Percentiles rank a stretch among this genome's conserved stretches.
Evolutionary conservation across 1,140 invertebrate genomes (phyloP).

Genomic region (Theocolax elegans): DNA sequence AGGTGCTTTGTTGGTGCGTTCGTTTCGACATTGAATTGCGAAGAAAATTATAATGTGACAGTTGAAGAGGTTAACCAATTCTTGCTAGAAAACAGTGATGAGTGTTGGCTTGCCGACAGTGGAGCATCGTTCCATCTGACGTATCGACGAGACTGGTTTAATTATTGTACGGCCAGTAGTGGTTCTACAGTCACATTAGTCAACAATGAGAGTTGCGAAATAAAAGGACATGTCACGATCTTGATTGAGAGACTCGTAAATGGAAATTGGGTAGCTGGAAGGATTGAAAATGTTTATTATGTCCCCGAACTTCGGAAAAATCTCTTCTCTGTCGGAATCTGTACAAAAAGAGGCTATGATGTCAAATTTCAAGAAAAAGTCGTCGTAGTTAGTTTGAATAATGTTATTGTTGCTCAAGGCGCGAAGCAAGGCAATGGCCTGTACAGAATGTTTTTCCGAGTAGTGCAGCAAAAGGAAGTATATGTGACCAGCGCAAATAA

Average conservation of each 20-base stretch:
- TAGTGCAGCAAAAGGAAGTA: background rate
- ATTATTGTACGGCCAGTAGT: background rate
- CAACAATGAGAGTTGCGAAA: conserved; percentile 12
- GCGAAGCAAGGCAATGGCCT: conserved; percentile 23
- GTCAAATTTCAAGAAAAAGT: conserved; percentile 10
- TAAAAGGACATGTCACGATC: conserved; percentile 28
- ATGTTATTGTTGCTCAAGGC: background rate
- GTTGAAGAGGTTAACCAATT: conserved; percentile 17
- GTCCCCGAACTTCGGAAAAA: conserved; percentile 31
- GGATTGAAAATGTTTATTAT: conserved; percentile 33
- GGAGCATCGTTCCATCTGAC: conserved; percentile 41
- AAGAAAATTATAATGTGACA: background rate
- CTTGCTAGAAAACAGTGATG: background rate
- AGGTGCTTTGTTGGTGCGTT: background rate
- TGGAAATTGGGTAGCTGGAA: conserved; percentile 4
- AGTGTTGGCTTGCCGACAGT: conserved; percentile 38
- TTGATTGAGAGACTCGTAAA: conserved; percentile 32
- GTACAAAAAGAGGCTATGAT: conserved; percentile 3
- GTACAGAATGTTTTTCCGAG: conserved; percentile 32
- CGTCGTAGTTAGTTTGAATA: background rate
- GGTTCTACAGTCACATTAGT: conserved; percentile 9
- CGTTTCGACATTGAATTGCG: background rate
- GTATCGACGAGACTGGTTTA: conserved; percentile 36
- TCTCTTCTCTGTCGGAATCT: too few species aligned
- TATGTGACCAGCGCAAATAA: conserved; percentile 9